Conservation (phyloP, 2,113 vertebrate species). For the Cryptotis parvus region DNA sequence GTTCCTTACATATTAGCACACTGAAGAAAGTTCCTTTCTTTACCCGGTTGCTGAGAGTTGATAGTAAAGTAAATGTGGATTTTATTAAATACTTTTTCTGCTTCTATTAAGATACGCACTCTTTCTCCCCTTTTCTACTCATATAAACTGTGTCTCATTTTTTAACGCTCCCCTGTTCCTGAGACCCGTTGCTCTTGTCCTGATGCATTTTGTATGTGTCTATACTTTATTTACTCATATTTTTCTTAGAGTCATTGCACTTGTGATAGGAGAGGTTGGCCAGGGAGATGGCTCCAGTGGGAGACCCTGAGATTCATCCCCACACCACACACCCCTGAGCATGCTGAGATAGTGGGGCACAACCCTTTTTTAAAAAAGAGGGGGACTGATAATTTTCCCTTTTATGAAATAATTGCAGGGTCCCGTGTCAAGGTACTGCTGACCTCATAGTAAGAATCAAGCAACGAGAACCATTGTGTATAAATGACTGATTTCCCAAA, state of each 20-base stretch:
- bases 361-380: no score
- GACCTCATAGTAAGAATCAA: not conserved
- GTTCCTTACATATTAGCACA: not conserved
- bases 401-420: not conserved
- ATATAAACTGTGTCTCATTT: not conserved
- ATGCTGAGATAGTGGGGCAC: no score
- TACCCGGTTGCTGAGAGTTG: not conserved
- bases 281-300: not conserved
- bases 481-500: not conserved
- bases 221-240: not conserved
- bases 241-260: not conserved
- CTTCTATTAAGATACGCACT: not conserved
- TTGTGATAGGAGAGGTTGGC: not conserved
- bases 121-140: constrained; percentile 24
- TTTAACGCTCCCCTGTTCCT: not conserved
- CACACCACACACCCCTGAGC: no score
- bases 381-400: not conserved
- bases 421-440: not conserved
- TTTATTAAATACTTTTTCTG: constrained; percentile 28
- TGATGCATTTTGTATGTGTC: not conserved
- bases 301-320: no score
- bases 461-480: not conserved
- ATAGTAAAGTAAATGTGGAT: not conserved
- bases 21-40: not conserved
- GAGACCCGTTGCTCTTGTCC: not conserved